phyloP scores from a whole-genome alignment of 2,113 vertebrate genomes.

The Sarotherodon lohbergeri region DNA sequence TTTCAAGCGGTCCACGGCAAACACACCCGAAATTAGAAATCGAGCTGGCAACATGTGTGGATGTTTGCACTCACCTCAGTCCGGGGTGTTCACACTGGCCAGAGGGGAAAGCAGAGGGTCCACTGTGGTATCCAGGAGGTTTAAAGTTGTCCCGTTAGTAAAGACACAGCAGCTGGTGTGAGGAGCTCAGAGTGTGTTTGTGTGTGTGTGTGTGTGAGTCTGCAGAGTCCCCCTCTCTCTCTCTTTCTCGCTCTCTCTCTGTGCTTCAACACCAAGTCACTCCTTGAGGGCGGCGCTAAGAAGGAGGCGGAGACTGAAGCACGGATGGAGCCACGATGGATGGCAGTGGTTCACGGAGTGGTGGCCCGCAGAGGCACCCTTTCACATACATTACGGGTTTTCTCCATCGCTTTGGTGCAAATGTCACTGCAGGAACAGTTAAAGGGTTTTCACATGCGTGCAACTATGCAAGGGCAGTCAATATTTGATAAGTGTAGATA shows the following conservation, averaged over 20 bases:
- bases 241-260: background rate
- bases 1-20: constrained; percentile 13
- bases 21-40: background rate
- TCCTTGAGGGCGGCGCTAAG: constrained; percentile 60
- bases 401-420: background rate
- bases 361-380: background rate
- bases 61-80: constrained; percentile 51
- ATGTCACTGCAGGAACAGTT: background rate
- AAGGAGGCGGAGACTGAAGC: constrained; percentile 52
- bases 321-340: background rate
- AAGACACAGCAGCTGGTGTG: background rate
- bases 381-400: background rate
- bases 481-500: accelerated
- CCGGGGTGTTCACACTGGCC: constrained; percentile 27
- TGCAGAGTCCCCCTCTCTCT: constrained; percentile 17
- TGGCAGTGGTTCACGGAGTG: background rate
- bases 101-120: background rate
- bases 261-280: constrained; percentile 25
- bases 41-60: background rate
- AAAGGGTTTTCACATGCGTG: background rate
- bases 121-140: constrained; percentile 11
- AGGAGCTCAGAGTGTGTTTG: background rate
- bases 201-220: background rate
- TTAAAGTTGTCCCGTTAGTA: constrained; percentile 60
- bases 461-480: background rate